Evolutionary conservation across 2,797 vertebrate genomes (phyloP), one percentile per base, ranked within the genome.

Genomic region (Hephaestus fuliginosus): DNA sequence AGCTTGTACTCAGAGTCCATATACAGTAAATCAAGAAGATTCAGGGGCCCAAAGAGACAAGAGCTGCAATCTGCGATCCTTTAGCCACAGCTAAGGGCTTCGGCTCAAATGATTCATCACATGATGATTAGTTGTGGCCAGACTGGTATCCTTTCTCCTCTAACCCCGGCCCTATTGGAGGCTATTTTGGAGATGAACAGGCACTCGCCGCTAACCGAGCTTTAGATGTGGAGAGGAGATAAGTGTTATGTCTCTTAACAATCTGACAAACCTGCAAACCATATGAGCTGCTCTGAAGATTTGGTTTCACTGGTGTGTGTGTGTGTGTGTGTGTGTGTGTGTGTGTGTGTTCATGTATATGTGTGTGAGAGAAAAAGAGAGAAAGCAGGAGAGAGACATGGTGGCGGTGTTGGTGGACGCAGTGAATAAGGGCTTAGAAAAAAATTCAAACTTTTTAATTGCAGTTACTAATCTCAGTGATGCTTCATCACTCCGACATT

Each of bases 51-150:
- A 11, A 51, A 66, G 66, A 66, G 80, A 76, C 68, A 46, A 81
- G 74, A 86, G 78, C 80, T 80, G 82, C 86, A 86, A 89, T 92
- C 85, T 91, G 83, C 76, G 85, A 91, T 90, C 63, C 78, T 77
- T 87, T 82, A 87, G 88, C 92, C 91, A 81, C 92, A 93, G 89
- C 89, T 87, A 70, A 91, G 85, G 90, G 86, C 82, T 91, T 75
- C 17, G 62, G 70, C 91, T 92, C 85, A 88, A 92, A 92, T 94
- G 92, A 93, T 92, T 95, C 93, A 93, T 94, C 94, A 91, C 93
- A 90, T 51, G 88, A 83, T 93, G 89, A 93, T 94, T 94, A 86
- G 92, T 53, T 92, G 91, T 87, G 91, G 91, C 82, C 25, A 17
- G 49, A 20, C 85, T 89, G 91, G 89, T 84, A 88, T 93, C 88